Percentiles rank a stretch among this genome's conserved stretches.
Evolutionary conservation across 92 coral and sea anemone genomes (phyloP).

Genomic region (Porites rus): DNA sequence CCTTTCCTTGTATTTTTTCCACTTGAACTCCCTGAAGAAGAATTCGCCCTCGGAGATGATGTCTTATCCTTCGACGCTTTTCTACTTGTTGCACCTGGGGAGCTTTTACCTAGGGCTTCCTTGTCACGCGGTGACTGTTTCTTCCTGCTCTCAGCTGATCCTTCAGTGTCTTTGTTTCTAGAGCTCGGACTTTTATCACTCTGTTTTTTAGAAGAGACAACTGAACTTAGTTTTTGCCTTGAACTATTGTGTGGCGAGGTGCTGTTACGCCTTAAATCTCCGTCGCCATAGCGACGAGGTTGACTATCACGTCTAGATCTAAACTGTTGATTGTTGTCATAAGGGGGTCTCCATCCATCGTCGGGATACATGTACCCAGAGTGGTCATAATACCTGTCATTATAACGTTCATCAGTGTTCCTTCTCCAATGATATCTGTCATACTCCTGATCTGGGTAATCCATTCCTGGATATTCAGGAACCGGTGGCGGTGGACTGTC

Average conservation of each 20-base stretch:
- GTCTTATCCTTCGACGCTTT: constrained; percentile 26
- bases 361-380: not conserved
- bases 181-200: not conserved
- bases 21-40: constrained; percentile 17
- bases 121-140: not conserved
- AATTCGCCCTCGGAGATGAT: not conserved
- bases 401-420: not conserved
- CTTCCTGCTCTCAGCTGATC: not conserved
- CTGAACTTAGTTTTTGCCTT: not conserved
- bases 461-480: not conserved
- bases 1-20: constrained; percentile 57
- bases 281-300: not conserved
- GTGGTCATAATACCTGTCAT: not conserved
- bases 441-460: not conserved
- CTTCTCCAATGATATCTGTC: not conserved
- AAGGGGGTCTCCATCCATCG: constrained; percentile 8
- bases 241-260: constrained; percentile 6
- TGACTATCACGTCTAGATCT: not conserved
- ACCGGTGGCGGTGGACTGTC: constrained; percentile 3
- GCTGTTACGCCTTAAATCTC: not conserved
- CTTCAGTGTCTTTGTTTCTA: constrained; percentile 4
- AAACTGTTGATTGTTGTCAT: not conserved
- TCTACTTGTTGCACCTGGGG: constrained; percentile 10
- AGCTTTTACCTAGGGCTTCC: constrained; percentile 13
- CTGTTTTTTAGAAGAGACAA: not conserved